Base-by-base conservation (phyloP, 2,888 invertebrate species). In the Drosophila atroscutellata region DNA sequence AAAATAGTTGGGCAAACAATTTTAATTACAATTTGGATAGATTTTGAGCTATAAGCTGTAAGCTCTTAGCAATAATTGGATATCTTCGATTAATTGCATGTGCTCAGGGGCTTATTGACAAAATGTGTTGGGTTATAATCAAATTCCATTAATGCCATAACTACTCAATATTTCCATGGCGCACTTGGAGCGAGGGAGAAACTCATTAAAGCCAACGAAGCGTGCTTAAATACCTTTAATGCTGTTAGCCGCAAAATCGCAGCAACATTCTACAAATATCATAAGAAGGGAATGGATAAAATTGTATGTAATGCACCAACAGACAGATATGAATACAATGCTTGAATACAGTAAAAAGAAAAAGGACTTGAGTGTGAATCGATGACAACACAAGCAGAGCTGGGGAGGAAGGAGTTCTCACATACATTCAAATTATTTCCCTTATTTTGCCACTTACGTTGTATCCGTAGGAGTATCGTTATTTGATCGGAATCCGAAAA, bases 401-500 rank as follows among this genome's bases (percentile, higher is more conserved):
- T 54, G 56, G 26, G 8, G 18, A 18, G 7, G 6, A 26, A 18
- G 3, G 9, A 34, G n/a, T 28, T n/a, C 13, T n/a, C 36, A 11
- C 20, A 36, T 37, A n/a, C 24, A 32, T 8, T n/a, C 18, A 24
- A 18, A 24, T 13, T n/a, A 24, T 52, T 20, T 55, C 49, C 13
- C 24, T 45, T 39, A 39, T 34, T 24, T 20, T 52, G 62, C 28
- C 82, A 94, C 95, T 94, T 93, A 95, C 95, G 94, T 92, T 94
- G 93, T 83, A 95, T 94, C 85, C 94, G 93, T 71, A 95, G 91
- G 72, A 93, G 92, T 82, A 95, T 95, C 81, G 93, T 93, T 88
- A 93, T 93, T 77, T 94, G 94, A 79, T 93, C 92, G 37, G 94
- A 92, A 78, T 94, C 94, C 72, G 94, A 94, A 61, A 94, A 94